These are phyloP conservation scores for Dendrocincla fuliginosa DNA, from an alignment of 2,797 vertebrate species.

Conservation along the genomic window DNA sequence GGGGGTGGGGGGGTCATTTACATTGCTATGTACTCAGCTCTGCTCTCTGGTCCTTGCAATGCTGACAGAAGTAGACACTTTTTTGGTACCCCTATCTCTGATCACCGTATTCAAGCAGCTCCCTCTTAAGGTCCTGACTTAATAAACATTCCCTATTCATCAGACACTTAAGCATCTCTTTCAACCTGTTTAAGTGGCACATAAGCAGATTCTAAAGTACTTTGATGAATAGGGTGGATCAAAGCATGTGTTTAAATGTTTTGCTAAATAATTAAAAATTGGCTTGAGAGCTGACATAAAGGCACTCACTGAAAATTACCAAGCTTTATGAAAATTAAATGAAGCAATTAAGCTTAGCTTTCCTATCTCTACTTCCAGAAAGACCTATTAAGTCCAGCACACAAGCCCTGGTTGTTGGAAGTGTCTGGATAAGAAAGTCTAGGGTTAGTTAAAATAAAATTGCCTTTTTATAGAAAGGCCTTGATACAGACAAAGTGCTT, in stretches of 20 bases:
- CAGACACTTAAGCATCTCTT: background rate
- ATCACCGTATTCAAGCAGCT: background rate
- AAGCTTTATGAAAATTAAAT: constrained; percentile 35
- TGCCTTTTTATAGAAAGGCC: background rate
- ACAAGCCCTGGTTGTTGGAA: background rate
- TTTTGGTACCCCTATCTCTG: background rate
- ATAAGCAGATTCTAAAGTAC: constrained; percentile 14
- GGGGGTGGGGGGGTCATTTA: background rate
- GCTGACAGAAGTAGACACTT: background rate
- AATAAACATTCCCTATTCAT: background rate
- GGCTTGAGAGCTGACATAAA: constrained; percentile 14
- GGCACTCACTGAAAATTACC: constrained; percentile 25
- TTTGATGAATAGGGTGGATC: constrained; percentile 17
- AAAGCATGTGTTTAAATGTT: constrained; percentile 34
- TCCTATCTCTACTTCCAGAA: constrained; percentile 12
- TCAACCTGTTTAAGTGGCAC: background rate
- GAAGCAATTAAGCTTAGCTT: constrained; percentile 10
- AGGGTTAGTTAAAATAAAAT: background rate
- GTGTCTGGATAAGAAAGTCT: background rate
- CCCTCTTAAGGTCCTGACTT: background rate
- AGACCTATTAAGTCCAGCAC: background rate
- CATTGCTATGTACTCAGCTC: background rate
- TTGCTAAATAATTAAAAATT: constrained; percentile 56
- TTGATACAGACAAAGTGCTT: background rate
- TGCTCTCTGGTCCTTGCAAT: background rate